Evolutionary conservation across 2,888 invertebrate species (phyloP).

Genomic region (Acanthosoma haemorrhoidale): DNA sequence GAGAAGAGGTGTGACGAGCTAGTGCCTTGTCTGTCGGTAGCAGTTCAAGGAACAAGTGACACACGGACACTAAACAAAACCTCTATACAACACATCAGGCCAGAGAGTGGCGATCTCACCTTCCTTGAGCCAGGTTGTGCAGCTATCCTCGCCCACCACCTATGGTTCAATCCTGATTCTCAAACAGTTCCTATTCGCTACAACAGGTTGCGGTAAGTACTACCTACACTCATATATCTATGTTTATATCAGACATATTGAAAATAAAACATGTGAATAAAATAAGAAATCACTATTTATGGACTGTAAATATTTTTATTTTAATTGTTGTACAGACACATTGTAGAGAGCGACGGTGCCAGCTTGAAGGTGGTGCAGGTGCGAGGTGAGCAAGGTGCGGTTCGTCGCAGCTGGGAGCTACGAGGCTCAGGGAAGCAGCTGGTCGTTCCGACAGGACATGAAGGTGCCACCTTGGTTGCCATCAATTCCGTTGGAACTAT

Average conservation of each 20-base stretch:
- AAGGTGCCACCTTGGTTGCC: slow-evolving; percentile 52
- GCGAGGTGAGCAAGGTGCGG: slow-evolving; percentile 56
- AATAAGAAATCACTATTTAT: neutral
- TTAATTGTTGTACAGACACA: slow-evolving; percentile 48
- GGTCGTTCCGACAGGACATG: slow-evolving; percentile 41
- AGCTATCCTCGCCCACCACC: slow-evolving; percentile 60
- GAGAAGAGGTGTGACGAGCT: slow-evolving; percentile 6
- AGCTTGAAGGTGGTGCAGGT: slow-evolving; percentile 64
- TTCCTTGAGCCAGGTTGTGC: slow-evolving; percentile 61
- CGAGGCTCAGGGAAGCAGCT: slow-evolving; percentile 43
- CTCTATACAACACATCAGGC: slow-evolving; percentile 40
- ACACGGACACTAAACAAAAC: slow-evolving; percentile 18
- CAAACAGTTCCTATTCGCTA: slow-evolving; percentile 14
- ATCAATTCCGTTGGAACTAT: slow-evolving; percentile 65
- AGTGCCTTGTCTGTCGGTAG: slow-evolving; percentile 28
- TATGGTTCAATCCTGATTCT: slow-evolving; percentile 45
- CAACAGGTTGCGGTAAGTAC: slow-evolving; percentile 31
- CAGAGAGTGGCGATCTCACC: slow-evolving; percentile 49
- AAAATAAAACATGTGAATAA: neutral
- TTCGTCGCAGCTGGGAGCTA: slow-evolving; percentile 60
- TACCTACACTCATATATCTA: neutral
- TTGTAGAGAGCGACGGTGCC: slow-evolving; percentile 55
- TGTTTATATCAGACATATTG: neutral
- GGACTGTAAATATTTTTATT: neutral
- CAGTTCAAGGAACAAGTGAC: neutral